phyloP scores from a whole-genome alignment of 1,140 invertebrate genomes.

The Anoplolepis gracilipes region DNA sequence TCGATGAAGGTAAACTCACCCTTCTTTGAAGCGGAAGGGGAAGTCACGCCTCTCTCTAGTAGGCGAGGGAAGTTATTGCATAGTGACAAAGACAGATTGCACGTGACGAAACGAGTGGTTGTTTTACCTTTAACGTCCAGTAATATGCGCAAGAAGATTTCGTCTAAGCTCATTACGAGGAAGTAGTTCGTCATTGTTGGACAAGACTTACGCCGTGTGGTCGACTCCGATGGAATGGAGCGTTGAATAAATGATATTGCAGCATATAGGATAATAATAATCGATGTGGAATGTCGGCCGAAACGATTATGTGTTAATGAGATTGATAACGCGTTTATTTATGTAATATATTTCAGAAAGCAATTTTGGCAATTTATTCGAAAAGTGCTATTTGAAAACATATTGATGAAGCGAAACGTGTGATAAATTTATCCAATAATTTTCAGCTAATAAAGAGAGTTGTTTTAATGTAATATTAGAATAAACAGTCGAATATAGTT shows the following conservation, averaged over 20 bases:
- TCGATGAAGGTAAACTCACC: conserved; percentile 2
- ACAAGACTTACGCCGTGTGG: conserved; percentile 66
- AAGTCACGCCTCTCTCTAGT: conserved; percentile 25
- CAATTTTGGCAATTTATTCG: conserved; percentile 16
- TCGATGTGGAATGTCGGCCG: conserved; percentile 65
- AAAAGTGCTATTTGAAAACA: neutral
- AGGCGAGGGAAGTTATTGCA: conserved; percentile 71
- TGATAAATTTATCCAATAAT: neutral
- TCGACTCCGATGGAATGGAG: conserved; percentile 46
- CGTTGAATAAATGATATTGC: conserved; percentile 74
- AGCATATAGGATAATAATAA: conserved; percentile 60
- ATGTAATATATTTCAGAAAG: neutral
- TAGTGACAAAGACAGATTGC: conserved; percentile 79
- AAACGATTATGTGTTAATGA: neutral
- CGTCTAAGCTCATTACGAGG: conserved; percentile 47
- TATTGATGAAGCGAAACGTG: neutral
- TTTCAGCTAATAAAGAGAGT: neutral
- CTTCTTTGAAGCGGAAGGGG: conserved; percentile 24
- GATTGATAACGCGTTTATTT: conserved; percentile 21
- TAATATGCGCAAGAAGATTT: conserved; percentile 46
- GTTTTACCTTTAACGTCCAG: conserved; percentile 48
- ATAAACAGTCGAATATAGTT: neutral
- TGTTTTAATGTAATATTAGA: neutral
- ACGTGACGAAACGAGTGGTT: conserved; percentile 74
- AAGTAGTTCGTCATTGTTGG: conserved; percentile 64